phyloP scores from a whole-genome alignment of 1,140 invertebrate genomes.

The Leptoteleia sp. region DNA sequence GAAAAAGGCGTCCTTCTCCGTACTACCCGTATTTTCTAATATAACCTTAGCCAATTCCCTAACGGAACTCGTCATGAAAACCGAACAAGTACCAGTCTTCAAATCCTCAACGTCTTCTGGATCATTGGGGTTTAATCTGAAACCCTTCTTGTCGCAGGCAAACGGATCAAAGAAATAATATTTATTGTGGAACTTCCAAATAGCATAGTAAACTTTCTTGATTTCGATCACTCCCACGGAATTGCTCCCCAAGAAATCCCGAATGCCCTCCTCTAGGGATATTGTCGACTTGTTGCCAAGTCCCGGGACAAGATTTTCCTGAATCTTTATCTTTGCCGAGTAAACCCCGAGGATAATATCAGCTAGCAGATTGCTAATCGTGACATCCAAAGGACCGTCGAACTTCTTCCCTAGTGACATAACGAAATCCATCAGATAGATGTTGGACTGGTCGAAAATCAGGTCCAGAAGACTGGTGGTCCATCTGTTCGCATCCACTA shows the following conservation, averaged over 20 bases:
- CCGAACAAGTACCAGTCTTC: constrained; percentile 48
- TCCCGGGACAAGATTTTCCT: constrained; percentile 71
- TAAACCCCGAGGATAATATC: constrained; percentile 78
- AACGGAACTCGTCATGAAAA: constrained; percentile 77
- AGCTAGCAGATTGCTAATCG: constrained; percentile 70
- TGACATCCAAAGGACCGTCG: constrained; percentile 69
- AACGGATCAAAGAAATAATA: constrained; percentile 78
- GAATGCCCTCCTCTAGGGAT: constrained; percentile 64
- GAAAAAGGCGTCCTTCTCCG: constrained; percentile 72
- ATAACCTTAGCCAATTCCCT: constrained; percentile 72
- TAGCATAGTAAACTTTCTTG: constrained; percentile 73
- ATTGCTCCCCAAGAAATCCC: constrained; percentile 69
- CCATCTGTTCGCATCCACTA: constrained; percentile 75
- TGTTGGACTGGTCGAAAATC: constrained; percentile 77
- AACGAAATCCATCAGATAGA: constrained; percentile 75
- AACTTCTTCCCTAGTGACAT: constrained; percentile 71
- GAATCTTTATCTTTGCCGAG: constrained; percentile 73
- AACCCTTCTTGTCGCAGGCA: constrained; percentile 74
- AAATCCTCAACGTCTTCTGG: constrained; percentile 42
- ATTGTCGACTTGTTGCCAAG: constrained; percentile 66
- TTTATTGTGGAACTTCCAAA: constrained; percentile 75
- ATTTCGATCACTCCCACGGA: constrained; percentile 72
- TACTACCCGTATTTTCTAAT: constrained; percentile 71
- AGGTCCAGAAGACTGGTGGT: constrained; percentile 71
- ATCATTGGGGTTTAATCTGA: constrained; percentile 63